Base-by-base conservation (phyloP, 2,113 vertebrate genomes). In the Halcyon senegalensis region DNA sequence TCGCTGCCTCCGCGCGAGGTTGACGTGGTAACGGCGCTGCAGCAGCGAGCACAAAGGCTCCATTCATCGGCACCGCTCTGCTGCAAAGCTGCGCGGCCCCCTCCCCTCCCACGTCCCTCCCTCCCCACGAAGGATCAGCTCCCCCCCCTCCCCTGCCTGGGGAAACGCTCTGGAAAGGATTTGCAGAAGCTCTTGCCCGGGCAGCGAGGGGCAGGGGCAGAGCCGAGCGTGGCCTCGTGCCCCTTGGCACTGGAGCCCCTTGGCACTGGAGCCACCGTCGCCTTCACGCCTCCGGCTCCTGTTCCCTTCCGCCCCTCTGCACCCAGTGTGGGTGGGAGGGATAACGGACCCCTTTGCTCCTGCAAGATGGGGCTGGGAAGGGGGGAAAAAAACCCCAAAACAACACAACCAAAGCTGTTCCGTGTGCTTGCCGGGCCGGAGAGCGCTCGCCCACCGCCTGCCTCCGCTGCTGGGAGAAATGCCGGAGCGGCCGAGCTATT, bases 41-140 rank as follows among this genome's bases (percentile, higher is more conserved):
- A 80, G 95, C 95, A 94, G 94, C 70, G 90, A 83, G 90, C 96
- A 96, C 95, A 96, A 97, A 97, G 95, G 85, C 95, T 91, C 90
- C 94, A 97, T 96, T 92, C 92, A 94, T 91, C 68, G 5, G 87
- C 13, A 35, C 35, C 35, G 15, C 89, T 86, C 41, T 58, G 89
- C 95, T 86, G 89, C 88, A 69, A 41, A 50, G 90, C 94, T 78
- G 88, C 55, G 27, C 56, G 31, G 81, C 92, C 87, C 92, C 92
- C 87, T 75, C 85, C 84, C 88, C 86, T 69, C 93, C 95, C 77
- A 50, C 83, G 43, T 9, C 73, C 92, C 83, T 63, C 62, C 83
- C 31, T 41, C 56, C 91, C 87, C 80, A 13, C 78, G 2, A 78
- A 19, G 5, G 58, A 9, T 24, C 78, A 25, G 89, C 87, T 83